Evolutionary conservation across 2,797 vertebrate genomes (phyloP).

Genomic region (Rhinoraja longicauda): DNA sequence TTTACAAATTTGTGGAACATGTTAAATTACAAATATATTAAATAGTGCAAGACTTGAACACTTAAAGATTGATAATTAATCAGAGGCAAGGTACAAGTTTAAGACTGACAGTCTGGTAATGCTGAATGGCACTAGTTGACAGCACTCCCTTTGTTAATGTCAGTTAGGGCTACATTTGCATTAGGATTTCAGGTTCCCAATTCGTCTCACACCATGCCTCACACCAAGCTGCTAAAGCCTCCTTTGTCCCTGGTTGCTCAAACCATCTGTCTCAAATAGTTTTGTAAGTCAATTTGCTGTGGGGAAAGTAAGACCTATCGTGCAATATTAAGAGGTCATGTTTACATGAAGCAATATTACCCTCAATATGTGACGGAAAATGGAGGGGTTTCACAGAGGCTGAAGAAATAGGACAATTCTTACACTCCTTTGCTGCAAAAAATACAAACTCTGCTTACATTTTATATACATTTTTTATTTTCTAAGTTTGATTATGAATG

Average conservation of each 20-base stretch:
- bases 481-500: background rate
- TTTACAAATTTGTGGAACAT: background rate
- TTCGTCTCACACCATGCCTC: background rate
- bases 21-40: background rate
- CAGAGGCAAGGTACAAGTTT: background rate
- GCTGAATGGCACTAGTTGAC: background rate
- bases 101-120: background rate
- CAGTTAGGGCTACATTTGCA: background rate
- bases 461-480: background rate
- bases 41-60: background rate
- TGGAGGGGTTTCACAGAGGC: background rate
- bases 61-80: background rate
- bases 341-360: background rate
- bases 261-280: constrained; percentile 5
- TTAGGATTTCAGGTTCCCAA: background rate
- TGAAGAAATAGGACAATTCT: background rate
- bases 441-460: background rate
- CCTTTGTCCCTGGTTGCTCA: constrained; percentile 12
- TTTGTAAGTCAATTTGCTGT: background rate
- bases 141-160: background rate
- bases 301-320: background rate
- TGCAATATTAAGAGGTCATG: background rate
- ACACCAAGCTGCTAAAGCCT: constrained; percentile 26
- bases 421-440: no score
- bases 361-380: background rate